A percentile compares a stretch with the other conserved stretches of the same genome.
phyloP scores from a whole-genome alignment of 2,113 vertebrate species.

The Atractosteus spatula region DNA sequence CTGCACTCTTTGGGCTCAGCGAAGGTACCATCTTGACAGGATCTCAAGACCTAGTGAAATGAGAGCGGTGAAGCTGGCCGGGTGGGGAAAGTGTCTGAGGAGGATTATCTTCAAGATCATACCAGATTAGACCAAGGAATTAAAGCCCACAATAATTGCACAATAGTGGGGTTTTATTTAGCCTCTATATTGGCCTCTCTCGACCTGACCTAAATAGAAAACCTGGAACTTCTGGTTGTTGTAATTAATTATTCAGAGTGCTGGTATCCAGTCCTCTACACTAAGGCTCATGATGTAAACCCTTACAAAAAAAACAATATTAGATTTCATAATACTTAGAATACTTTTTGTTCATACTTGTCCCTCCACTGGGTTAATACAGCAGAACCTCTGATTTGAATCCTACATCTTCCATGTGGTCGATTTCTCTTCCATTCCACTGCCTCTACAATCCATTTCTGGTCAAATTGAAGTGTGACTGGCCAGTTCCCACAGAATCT shows the following conservation, averaged over 20 bases:
- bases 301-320: too few species aligned
- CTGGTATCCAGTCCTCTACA: too few species aligned
- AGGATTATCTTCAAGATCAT: conserved; percentile 37
- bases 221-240: conserved; percentile 12
- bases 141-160: conserved; percentile 31
- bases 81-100: conserved; percentile 3
- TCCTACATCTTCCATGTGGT: too few species aligned
- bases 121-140: conserved; percentile 34
- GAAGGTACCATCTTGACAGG: neutral
- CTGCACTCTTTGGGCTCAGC: neutral
- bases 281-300: too few species aligned
- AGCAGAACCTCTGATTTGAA: too few species aligned
- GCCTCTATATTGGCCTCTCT: conserved; percentile 7
- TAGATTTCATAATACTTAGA: too few species aligned
- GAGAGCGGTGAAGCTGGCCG: neutral
- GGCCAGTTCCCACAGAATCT: too few species aligned
- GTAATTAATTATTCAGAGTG: neutral
- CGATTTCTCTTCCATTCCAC: too few species aligned
- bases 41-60: neutral
- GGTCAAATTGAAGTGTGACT: too few species aligned
- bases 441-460: too few species aligned
- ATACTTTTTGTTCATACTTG: too few species aligned
- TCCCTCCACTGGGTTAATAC: too few species aligned
- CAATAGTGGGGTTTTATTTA: conserved; percentile 14
- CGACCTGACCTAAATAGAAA: conserved; percentile 7